Base-by-base conservation (phyloP, 2,113 vertebrate species). In the Blennius ocellaris region DNA sequence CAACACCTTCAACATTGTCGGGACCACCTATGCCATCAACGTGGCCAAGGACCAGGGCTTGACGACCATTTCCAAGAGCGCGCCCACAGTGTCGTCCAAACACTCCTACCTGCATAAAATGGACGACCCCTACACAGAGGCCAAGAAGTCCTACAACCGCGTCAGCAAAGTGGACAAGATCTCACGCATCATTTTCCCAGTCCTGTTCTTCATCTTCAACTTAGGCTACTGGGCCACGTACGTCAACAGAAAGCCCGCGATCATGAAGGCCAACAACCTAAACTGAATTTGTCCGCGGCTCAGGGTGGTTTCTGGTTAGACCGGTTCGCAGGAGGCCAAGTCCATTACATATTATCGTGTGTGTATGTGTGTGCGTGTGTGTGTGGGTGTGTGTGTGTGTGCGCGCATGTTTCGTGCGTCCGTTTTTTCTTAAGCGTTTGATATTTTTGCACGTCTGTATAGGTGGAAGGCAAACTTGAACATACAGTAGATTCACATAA, bases 121-220 rank as follows among this genome's bases (percentile, higher is more conserved):
- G 85, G 97, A 97, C 17, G 97, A 97, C 66, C 96, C 95, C 65
- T 94, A 96, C 17, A 92, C 92, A 17, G 97, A 99, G 70, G 95
- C 93, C 83, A 97, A 94, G 87, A 99, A 99, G 89, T 97, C 97
- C 17, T 99, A 98, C 94, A 99, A 99, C 92, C 98, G 97, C 0
- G 98, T 99, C 93, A 99, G 98, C 95, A 98, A 96, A 94, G 97
- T 99, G 90, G 98, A 99, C 95, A 99, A 99, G 94, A 97, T 99
- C 85, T 99, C 98, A 0, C 97, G 98, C 91, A 98, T 99, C 66
- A 95, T 99, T 87, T 99, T 99, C 89, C 98, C 98, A 1, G 94
- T 99, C 58, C 95, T 99, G 61, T 99, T 99, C 91, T 98, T 97
- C 91, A 97, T 99, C 87, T 99, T 99, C 92, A 99, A 99, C 86